Evolutionary conservation across 2,113 vertebrate species (phyloP).

Genomic region (Triplophysa tibetana): DNA sequence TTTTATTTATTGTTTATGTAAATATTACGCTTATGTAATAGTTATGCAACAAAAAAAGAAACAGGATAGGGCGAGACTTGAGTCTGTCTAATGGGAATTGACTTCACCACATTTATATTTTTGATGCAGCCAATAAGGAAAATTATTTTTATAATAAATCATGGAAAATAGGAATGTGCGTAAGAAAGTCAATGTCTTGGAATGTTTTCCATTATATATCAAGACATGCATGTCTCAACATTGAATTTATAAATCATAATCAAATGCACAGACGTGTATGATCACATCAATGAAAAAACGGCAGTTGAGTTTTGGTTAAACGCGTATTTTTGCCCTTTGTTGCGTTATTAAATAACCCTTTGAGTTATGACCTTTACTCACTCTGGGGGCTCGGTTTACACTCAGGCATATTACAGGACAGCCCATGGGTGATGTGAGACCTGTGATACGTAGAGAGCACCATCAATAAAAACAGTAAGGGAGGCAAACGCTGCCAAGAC

Average conservation of each 20-base stretch:
- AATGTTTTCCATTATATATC: conserved; percentile 46
- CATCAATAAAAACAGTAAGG: conserved; percentile 44
- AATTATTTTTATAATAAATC: background rate
- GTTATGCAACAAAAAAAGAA: too few relatives aligned
- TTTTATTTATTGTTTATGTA: conserved; percentile 60
- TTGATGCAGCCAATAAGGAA: background rate
- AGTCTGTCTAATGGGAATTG: too few relatives aligned
- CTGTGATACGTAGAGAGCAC: conserved; percentile 31
- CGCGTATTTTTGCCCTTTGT: conserved; percentile 34
- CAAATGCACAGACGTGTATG: background rate
- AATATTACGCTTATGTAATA: conserved; percentile 3
- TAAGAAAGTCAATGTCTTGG: background rate
- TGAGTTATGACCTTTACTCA: conserved; percentile 51
- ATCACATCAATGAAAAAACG: background rate
- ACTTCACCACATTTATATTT: background rate
- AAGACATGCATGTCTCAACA: conserved; percentile 62
- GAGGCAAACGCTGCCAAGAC: conserved; percentile 39
- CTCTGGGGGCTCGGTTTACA: conserved; percentile 49
- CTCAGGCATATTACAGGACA: conserved; percentile 41
- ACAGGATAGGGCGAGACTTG: background rate
- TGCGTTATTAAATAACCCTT: conserved; percentile 53
- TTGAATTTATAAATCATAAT: conserved; percentile 18
- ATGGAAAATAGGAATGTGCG: background rate
- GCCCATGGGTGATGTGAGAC: conserved; percentile 40
- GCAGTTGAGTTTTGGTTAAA: conserved; percentile 34